Conservation (phyloP, 2,113 vertebrate genomes). For the Tachysurus fulvidraco region DNA sequence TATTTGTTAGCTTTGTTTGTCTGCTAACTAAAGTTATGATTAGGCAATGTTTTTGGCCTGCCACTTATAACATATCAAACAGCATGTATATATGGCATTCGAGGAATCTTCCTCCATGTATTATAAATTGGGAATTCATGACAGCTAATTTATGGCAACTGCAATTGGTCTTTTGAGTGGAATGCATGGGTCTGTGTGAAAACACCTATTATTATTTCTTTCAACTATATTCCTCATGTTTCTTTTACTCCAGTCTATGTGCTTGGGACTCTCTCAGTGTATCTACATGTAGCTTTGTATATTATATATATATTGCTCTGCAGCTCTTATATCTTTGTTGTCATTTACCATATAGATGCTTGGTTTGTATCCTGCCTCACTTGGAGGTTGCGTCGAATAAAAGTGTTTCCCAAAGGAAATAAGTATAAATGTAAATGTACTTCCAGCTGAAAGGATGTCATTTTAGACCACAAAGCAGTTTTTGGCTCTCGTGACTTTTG, state of each 20-base stretch:
- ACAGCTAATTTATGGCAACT: not conserved
- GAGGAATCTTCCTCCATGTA: not conserved
- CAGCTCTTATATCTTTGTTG: not conserved
- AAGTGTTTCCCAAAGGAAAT: not conserved
- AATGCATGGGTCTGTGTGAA: not conserved
- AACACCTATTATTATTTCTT: not conserved
- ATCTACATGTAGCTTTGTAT: not conserved
- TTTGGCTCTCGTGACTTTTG: not conserved
- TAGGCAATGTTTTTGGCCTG: not conserved
- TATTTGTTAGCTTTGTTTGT: not conserved
- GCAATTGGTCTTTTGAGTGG: not conserved
- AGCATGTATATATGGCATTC: not conserved
- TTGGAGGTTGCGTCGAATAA: not conserved
- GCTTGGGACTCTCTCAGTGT: not conserved
- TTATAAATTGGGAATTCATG: not conserved
- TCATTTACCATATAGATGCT: constrained; percentile 10
- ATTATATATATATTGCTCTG: not conserved
- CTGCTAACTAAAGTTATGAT: not conserved
- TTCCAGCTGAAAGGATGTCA: not conserved
- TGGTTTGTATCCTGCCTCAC: constrained; percentile 10
- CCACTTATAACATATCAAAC: not conserved
- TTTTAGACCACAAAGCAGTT: not conserved
- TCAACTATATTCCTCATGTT: not conserved
- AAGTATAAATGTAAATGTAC: not conserved
- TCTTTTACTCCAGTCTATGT: not conserved